A percentile compares a stretch with the other conserved stretches of the same genome.
Conservation (phyloP, 1,140 invertebrate genomes). For the Procambarus virginalis region DNA sequence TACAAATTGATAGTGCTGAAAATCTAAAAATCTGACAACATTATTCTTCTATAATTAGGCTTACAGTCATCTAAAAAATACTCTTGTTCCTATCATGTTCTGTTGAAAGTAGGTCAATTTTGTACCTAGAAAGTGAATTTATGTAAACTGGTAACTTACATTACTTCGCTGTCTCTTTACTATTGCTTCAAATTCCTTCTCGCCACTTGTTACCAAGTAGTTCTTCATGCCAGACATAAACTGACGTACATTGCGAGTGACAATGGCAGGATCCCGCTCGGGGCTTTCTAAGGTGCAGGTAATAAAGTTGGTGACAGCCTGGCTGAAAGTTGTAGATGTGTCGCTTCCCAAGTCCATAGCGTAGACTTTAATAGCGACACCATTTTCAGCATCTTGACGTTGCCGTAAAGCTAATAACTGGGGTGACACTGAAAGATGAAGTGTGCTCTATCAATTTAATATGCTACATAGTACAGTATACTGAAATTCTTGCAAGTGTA, state of each 20-base stretch:
- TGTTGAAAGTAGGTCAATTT: neutral
- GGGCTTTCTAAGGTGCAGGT: conserved; percentile 93
- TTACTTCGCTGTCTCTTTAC: conserved; percentile 90
- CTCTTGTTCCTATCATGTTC: neutral
- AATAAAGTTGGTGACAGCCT: conserved; percentile 95
- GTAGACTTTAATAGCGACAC: conserved; percentile 83
- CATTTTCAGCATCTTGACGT: conserved; percentile 75
- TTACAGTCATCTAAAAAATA: neutral
- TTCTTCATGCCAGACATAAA: conserved; percentile 99
- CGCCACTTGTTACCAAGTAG: conserved; percentile 94
- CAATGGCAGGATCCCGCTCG: conserved; percentile 89
- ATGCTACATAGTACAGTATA: neutral
- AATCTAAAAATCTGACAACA: too few species aligned
- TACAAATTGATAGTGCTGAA: too few species aligned
- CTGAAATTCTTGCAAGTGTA: neutral
- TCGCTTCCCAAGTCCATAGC: conserved; percentile 88
- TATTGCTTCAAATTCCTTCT: conserved; percentile 91
- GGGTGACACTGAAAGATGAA: conserved; percentile 80
- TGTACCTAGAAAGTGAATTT: neutral
- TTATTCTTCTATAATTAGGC: too few species aligned
- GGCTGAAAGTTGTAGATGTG: conserved; percentile 89
- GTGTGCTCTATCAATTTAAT: neutral
- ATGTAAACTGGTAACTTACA: conserved; percentile 74
- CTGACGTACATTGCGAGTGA: conserved; percentile 95
- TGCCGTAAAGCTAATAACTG: conserved; percentile 80